Evolutionary conservation across 2,113 vertebrate genomes (phyloP).

Genomic region (Sylvia atricapilla): DNA sequence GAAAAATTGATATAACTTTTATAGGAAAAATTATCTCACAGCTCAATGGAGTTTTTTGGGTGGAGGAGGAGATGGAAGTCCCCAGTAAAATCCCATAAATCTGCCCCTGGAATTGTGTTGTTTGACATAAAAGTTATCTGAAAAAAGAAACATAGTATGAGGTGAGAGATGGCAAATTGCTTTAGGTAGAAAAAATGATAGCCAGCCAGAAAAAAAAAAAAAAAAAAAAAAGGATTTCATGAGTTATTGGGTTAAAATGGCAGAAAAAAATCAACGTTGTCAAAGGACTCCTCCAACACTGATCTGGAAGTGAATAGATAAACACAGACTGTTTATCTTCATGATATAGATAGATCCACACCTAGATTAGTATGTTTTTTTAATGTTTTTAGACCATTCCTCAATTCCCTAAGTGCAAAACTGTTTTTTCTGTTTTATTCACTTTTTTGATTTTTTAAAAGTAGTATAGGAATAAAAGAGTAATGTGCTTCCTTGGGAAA

Average conservation of each 20-base stretch:
- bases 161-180: background rate
- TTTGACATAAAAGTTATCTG: background rate
- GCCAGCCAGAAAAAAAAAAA: background rate
- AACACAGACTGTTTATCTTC: background rate
- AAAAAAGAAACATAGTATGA: background rate
- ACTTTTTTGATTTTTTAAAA: background rate
- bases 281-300: background rate
- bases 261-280: background rate
- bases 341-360: background rate
- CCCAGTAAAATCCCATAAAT: background rate
- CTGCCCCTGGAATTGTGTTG: background rate
- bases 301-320: background rate
- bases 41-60: background rate
- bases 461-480: background rate
- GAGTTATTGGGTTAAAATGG: background rate
- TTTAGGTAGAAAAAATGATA: background rate
- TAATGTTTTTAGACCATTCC: background rate
- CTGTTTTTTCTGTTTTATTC: background rate
- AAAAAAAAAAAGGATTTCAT: background rate
- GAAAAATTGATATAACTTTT: background rate
- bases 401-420: background rate
- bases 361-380: background rate
- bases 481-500: background rate
- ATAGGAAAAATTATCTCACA: background rate
- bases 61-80: background rate